These are phyloP conservation scores for Prolemur simus DNA, from an alignment of 2,113 vertebrate species.

Conservation along the genomic window DNA sequence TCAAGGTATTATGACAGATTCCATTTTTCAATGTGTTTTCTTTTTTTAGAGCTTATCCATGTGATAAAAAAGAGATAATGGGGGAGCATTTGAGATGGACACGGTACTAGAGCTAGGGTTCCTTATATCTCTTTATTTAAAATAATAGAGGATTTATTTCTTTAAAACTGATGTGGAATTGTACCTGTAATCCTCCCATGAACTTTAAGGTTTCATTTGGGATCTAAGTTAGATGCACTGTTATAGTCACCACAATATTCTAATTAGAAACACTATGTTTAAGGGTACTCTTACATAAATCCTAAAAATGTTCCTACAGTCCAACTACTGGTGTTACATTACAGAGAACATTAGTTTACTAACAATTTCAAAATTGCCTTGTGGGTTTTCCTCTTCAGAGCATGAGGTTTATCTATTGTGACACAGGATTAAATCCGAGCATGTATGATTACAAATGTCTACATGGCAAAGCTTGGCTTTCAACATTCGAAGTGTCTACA, in stretches of 20 bases:
- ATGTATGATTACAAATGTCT: background rate
- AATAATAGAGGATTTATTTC: background rate
- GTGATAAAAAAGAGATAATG: background rate
- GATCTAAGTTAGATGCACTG: background rate
- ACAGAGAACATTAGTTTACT: background rate
- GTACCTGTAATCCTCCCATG: background rate
- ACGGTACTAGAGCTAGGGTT: background rate
- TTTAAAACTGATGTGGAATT: background rate
- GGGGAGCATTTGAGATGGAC: background rate
- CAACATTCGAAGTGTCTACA: constrained; percentile 12
- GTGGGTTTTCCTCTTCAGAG: constrained; percentile 23
- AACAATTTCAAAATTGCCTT: background rate
- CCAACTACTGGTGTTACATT: background rate
- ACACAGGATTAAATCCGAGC: constrained; percentile 12
- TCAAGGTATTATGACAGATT: background rate
- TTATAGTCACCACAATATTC: background rate
- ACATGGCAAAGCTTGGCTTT: constrained; percentile 36
- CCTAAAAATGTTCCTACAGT: background rate
- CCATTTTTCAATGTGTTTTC: background rate
- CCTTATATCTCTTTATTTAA: background rate
- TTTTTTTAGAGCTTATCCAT: background rate
- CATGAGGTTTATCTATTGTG: constrained; percentile 6
- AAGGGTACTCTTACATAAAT: background rate
- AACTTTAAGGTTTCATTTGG: background rate
- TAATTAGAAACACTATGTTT: background rate